Evolutionary conservation across 2,888 invertebrate species (phyloP).

Genomic region (Cordylochernes scorpioides): DNA sequence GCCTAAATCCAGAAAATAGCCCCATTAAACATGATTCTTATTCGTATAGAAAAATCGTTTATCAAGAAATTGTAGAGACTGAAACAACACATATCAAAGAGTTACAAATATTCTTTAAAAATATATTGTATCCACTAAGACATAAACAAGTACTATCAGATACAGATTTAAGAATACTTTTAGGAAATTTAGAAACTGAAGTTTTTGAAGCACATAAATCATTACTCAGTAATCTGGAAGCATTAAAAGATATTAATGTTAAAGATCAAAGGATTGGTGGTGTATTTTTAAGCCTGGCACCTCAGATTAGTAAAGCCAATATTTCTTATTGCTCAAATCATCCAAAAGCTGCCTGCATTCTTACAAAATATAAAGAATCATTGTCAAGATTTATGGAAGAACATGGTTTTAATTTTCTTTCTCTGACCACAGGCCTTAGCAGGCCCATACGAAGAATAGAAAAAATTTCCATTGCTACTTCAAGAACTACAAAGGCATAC

Average conservation of each 20-base stretch:
- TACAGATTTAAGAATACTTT: no score
- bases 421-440: constrained; percentile 69
- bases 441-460: constrained; percentile 82
- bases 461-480: constrained; percentile 54
- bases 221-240: no score
- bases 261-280: constrained; percentile 70
- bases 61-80: background rate
- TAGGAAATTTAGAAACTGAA: no score
- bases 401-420: constrained; percentile 55
- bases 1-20: constrained; percentile 4
- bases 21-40: background rate
- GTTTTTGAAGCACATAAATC: no score
- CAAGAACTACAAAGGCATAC: constrained; percentile 86
- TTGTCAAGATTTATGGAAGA: constrained; percentile 63
- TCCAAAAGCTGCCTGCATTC: constrained; percentile 70
- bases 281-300: constrained; percentile 45
- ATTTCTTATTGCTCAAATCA: constrained; percentile 71
- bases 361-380: constrained; percentile 39
- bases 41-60: constrained; percentile 1
- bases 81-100: background rate
- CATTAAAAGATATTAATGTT: no score
- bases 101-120: no score
- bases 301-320: constrained; percentile 42
- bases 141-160: no score
- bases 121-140: no score